Evolutionary conservation across 2,113 vertebrate genomes (phyloP), one percentile per base, ranked within the genome.

Genomic region (Noturus placidus): DNA sequence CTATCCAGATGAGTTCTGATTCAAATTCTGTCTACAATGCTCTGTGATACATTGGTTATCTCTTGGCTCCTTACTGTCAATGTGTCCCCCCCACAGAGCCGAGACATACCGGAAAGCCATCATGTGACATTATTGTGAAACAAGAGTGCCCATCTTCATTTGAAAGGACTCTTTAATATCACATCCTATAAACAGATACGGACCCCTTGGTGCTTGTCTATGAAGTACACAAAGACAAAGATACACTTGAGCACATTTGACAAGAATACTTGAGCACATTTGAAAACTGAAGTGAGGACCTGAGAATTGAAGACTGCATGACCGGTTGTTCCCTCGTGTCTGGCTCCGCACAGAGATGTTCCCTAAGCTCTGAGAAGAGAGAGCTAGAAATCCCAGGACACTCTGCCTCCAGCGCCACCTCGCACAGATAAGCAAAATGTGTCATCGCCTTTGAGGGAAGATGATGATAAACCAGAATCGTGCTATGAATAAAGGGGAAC

Each of bases 91-190:
- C 86, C 50, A 83, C 82, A 92, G 92, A 84, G 89, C 86, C 69
- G 88, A 90, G 89, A 92, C 81, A 85, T 80, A 88, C 86, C 65
- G 87, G 87, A 85, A 88, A 91, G 91, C 91, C 90, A 92, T 92
- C 89, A 86, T 77, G 86, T 83, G 86, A 91, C 89, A 89, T 90
- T 81, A 89, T 89, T 87, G 81, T 91, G 82, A 89, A 86, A 74
- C 89, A 67, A 59, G 91, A 91, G 83, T 85, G 84, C 65, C 81
- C 91, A 88, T 88, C 88, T 77, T 74, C 87, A 86, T 80, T 74
- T 61, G 46, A 90, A 89, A 89, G 69, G 54, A 90, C 84, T 70
- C 52, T 86, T 76, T 56, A 65, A 67, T 82, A 88, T 17, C 83
- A 15, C 57, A 87, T 74, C 85, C 52, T 86, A 52, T 82, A 42